Conservation (phyloP, 2,797 vertebrate genomes). For the Clarias pachynema region DNA sequence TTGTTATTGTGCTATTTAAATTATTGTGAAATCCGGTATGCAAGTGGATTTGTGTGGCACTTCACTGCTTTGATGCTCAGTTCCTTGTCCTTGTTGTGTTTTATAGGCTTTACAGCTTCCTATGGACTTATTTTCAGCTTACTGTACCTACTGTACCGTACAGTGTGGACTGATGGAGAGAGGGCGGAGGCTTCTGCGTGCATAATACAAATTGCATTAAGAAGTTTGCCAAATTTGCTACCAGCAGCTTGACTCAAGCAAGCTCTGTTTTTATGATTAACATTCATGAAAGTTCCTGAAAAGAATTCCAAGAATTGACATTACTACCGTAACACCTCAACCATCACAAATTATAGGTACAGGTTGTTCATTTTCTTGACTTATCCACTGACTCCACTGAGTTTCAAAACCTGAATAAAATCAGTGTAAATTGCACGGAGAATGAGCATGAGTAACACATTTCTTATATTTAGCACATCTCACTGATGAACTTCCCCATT, state of each 20-base stretch:
- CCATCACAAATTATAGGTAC: neutral
- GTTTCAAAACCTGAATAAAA: neutral
- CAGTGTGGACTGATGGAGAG: neutral
- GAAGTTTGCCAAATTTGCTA: neutral
- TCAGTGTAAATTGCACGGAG: neutral
- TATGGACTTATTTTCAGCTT: neutral
- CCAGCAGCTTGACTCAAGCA: neutral
- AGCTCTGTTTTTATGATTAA: neutral
- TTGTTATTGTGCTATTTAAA: constrained; percentile 33
- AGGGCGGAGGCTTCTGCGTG: neutral
- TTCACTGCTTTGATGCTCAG: neutral
- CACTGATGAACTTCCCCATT: neutral
- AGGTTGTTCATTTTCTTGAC: neutral
- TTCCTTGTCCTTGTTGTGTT: neutral
- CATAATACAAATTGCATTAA: neutral
- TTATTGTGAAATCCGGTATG: constrained; percentile 16
- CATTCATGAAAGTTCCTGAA: neutral
- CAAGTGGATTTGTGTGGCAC: neutral
- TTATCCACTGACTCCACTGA: neutral
- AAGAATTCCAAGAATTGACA: neutral
- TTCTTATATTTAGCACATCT: neutral
- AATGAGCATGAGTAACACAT: neutral
- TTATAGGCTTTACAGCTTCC: constrained; percentile 1
- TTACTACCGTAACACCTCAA: neutral
- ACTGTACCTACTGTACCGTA: neutral